Base-by-base conservation (phyloP, 2,113 vertebrate species). In the Nesoenas mayeri region DNA sequence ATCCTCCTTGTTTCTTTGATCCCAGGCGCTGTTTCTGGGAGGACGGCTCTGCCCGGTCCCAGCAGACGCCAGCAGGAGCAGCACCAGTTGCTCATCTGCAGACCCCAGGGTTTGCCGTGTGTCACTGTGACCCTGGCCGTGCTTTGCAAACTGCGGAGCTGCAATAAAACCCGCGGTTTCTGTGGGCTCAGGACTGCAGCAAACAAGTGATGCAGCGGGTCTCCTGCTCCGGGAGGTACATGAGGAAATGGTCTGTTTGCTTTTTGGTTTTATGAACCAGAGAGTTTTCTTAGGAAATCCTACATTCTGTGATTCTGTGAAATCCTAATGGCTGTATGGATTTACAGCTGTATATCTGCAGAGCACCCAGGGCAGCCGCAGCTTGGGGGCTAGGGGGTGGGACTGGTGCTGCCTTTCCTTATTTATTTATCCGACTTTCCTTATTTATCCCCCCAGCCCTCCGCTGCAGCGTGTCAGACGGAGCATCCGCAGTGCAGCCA, bases 391-490 rank as follows among this genome's bases (percentile, higher is more conserved):
- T 54, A 9, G 0, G 3, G 9, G 15, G 36, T 40, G 42, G 10
- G 11, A 26, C 4, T 3, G 4, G 5, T 42, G 40, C 12, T 54
- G 47, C 26, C 42, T 42, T n/a, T 34, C 51, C 25, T 48, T 20
- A 31, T 31, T 6, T 24, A 16, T 72, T 20, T 31, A 9, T 57
- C 44, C 44, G 19, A 5, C 44, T 47, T 47, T 47, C 44, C 44
- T 47, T 47, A 10, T 47, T 47, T 47, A 47, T 47, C 32, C 31
- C 60, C 54, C 36, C 84, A 32, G 26, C 44, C 62, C 36, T 26
- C 20, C 1, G 2, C 31, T 25, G 31, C 2, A 4, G 22, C 1
- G 2, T 19, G 17, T 10, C 0, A 1, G 13, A 54, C 1, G 4
- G 26, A 57, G 19, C 19, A 6, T 15, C 4, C 3, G 26, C 40